These are phyloP conservation scores for Narcine bancroftii DNA, from an alignment of 2,113 vertebrate species.

Conservation along the genomic window DNA sequence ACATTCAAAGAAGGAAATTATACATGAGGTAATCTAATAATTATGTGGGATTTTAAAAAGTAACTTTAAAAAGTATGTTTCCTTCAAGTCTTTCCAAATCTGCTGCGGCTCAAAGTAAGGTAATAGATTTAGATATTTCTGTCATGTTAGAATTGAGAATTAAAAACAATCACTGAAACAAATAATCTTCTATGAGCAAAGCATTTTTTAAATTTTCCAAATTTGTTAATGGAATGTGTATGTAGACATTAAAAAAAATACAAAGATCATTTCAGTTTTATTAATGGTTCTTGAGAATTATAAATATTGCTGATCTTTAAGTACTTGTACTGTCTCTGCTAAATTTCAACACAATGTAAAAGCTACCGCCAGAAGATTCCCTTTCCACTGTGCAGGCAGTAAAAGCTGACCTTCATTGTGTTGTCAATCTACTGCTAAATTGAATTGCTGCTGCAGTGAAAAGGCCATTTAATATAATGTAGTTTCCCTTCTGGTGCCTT, in stretches of 20 bases:
- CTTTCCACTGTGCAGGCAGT: slow-evolving; percentile 1
- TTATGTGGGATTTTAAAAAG: background rate
- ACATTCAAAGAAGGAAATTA: background rate
- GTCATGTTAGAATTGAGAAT: background rate
- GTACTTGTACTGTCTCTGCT: background rate
- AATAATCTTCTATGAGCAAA: background rate
- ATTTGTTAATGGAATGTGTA: background rate
- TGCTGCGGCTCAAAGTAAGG: background rate
- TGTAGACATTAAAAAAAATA: background rate
- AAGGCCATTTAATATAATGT: slow-evolving; percentile 22
- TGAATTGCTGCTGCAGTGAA: slow-evolving; percentile 29
- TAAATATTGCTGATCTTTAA: background rate
- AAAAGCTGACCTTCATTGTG: slow-evolving; percentile 31
- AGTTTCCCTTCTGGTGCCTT: slow-evolving; percentile 35
- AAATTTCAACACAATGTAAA: slow-evolving; percentile 21
- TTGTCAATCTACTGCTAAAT: slow-evolving; percentile 29
- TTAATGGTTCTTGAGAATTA: slow-evolving; percentile 5
- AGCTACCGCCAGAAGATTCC: slow-evolving; percentile 14
- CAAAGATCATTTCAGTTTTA: background rate
- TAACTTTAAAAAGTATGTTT: background rate
- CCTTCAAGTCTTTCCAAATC: background rate
- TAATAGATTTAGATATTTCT: background rate
- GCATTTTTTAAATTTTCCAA: background rate
- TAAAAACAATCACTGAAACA: background rate
- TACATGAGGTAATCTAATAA: background rate